These are phyloP conservation scores for Drosophila willistoni DNA, from an alignment of 1,140 invertebrate species.

Conservation along the genomic window DNA sequence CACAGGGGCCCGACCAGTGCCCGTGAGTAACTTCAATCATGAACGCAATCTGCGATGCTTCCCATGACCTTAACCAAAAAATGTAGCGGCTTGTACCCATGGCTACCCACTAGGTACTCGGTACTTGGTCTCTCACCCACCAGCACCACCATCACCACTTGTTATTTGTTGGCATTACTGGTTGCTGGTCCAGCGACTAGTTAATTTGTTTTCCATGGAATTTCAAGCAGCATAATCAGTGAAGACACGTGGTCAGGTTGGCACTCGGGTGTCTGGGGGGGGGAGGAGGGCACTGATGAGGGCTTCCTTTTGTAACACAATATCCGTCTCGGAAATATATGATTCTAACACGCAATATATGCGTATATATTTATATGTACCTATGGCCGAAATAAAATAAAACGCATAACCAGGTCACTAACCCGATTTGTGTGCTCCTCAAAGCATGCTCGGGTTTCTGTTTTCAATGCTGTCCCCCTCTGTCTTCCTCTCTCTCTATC, in stretches of 20 bases:
- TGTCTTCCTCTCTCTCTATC: not conserved
- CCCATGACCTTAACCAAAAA: slow-evolving; percentile 74
- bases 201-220: slow-evolving; percentile 76
- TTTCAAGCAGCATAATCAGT: slow-evolving; percentile 61
- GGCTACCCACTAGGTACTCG: slow-evolving; percentile 46
- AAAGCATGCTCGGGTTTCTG: slow-evolving; percentile 1
- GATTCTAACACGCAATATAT: slow-evolving; percentile 63
- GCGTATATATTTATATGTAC: slow-evolving; percentile 41
- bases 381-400: slow-evolving; percentile 32
- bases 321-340: slow-evolving; percentile 28
- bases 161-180: slow-evolving; percentile 40
- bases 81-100: slow-evolving; percentile 60
- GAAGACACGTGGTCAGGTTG: slow-evolving; percentile 1
- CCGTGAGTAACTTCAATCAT: slow-evolving; percentile 32
- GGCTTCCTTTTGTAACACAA: slow-evolving; percentile 43
- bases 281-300: not conserved
- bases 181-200: slow-evolving; percentile 54
- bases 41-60: slow-evolving; percentile 35
- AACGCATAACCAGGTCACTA: slow-evolving; percentile 4
- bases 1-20: no score
- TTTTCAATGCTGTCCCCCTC: not conserved
- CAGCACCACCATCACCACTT: not conserved
- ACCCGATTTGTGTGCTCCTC: slow-evolving; percentile 1
- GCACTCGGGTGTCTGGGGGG: no score
- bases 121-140: not conserved